These are phyloP conservation scores for Bolinopsis microptera DNA, from an alignment of 37 sponge, comb jelly and placozoan species.

Conservation along the genomic window DNA sequence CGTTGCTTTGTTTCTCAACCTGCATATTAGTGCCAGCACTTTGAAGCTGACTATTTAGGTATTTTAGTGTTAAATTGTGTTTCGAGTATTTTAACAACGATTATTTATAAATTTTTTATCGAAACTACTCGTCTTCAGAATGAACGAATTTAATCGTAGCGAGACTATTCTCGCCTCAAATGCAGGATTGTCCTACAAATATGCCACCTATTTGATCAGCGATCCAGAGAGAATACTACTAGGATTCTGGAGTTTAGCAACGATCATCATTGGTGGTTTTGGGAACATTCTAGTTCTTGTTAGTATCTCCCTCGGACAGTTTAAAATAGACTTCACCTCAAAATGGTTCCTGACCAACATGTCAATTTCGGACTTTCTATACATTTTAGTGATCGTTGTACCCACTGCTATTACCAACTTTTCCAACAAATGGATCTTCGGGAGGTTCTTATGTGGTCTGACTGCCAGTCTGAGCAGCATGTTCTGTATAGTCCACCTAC, in stretches of 20 bases:
- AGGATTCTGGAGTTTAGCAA: not conserved
- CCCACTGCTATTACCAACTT: not conserved
- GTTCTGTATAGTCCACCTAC: slow-evolving; percentile 6
- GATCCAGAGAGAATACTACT: not conserved
- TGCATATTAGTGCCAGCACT: too few relatives aligned
- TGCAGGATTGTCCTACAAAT: too few relatives aligned
- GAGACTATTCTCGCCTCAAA: too few relatives aligned
- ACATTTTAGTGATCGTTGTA: not conserved
- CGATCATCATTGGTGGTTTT: not conserved
- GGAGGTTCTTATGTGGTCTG: not conserved
- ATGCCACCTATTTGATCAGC: too few relatives aligned
- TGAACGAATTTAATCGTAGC: too few relatives aligned
- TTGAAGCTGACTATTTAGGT: too few relatives aligned
- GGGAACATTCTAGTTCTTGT: not conserved
- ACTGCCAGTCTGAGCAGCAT: not conserved
- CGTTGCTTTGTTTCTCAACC: too few relatives aligned
- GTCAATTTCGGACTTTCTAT: not conserved
- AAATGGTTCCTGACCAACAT: slow-evolving; percentile 17
- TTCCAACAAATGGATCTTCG: not conserved
- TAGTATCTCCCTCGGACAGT: not conserved
- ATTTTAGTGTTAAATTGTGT: too few relatives aligned
- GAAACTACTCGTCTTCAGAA: too few relatives aligned
- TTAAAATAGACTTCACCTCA: not conserved
- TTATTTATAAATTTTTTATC: too few relatives aligned
- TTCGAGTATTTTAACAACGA: too few relatives aligned